Percentiles rank a stretch among this genome's conserved stretches.
phyloP scores from a whole-genome alignment of 2,113 vertebrate species.

The Daphoenositta chrysoptera region DNA sequence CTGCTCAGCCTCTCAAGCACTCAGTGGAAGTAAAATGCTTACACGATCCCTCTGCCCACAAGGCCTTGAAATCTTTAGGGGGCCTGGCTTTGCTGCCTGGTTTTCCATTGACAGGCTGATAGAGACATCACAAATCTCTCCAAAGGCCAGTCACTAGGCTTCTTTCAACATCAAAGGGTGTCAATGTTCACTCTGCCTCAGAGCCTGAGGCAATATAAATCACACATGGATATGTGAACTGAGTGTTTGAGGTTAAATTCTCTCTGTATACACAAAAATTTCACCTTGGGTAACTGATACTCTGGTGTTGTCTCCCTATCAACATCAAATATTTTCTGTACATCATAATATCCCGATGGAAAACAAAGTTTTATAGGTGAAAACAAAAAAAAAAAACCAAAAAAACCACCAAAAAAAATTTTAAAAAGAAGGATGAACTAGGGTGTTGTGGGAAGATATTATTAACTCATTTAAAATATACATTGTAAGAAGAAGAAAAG shows the following conservation, averaged over 20 bases:
- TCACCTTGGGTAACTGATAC: slow-evolving; percentile 30
- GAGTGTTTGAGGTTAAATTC: slow-evolving; percentile 49
- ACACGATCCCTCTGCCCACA: background rate
- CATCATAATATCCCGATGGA: background rate
- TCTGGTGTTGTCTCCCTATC: background rate
- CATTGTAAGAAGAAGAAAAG: background rate
- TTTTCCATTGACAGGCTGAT: slow-evolving; percentile 55
- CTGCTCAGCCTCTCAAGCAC: background rate
- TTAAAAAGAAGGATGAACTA: background rate
- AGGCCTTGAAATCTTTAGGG: slow-evolving; percentile 37
- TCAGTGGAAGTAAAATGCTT: slow-evolving; percentile 18
- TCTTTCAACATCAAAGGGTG: slow-evolving; percentile 66
- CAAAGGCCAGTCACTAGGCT: slow-evolving; percentile 43
- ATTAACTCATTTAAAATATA: background rate
- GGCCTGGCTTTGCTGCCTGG: slow-evolving; percentile 13
- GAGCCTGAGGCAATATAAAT: slow-evolving; percentile 44
- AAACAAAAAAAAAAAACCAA: background rate
- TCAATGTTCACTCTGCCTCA: slow-evolving; percentile 7
- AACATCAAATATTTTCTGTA: slow-evolving; percentile 3
- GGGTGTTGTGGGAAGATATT: background rate
- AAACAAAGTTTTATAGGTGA: background rate
- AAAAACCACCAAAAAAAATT: too few relatives aligned
- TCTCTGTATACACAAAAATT: slow-evolving; percentile 28
- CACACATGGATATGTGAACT: slow-evolving; percentile 30
- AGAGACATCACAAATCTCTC: slow-evolving; percentile 65